Evolutionary conservation across 2,797 vertebrate genomes (phyloP).

Genomic region (Sebastes melanostomus): DNA sequence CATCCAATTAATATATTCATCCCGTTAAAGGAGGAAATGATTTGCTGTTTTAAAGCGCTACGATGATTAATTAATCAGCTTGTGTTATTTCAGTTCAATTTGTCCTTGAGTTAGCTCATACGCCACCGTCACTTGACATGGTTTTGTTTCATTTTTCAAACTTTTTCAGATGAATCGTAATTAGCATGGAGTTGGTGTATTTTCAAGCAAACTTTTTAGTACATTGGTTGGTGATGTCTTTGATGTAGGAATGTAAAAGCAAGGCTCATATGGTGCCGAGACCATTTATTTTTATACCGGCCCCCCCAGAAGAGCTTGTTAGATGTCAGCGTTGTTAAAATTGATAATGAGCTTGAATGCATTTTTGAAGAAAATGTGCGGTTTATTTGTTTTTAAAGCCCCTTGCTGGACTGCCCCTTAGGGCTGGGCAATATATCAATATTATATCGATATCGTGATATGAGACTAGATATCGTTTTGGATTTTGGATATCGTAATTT

Average conservation of each 20-base stretch:
- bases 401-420: neutral
- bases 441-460: no score
- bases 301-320: conserved; percentile 22
- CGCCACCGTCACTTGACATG: neutral
- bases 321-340: conserved; percentile 1
- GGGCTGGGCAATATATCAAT: no score
- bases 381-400: conserved; percentile 36
- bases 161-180: neutral
- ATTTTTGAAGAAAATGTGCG: conserved; percentile 4
- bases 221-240: neutral
- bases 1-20: neutral
- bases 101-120: neutral
- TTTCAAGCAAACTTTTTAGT: conserved; percentile 4
- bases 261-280: neutral
- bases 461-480: accelerated
- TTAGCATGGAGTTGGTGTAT: neutral
- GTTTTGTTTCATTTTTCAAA: neutral
- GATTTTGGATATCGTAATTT: no score
- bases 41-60: neutral
- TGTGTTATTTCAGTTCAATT: neutral
- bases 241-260: neutral
- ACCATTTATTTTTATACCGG: conserved; percentile 8
- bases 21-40: neutral
- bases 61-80: neutral
- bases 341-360: conserved; percentile 15